A percentile compares a stretch with the other conserved stretches of the same genome.
phyloP scores from a whole-genome alignment of 2,888 invertebrate genomes.

The Tuta absoluta region DNA sequence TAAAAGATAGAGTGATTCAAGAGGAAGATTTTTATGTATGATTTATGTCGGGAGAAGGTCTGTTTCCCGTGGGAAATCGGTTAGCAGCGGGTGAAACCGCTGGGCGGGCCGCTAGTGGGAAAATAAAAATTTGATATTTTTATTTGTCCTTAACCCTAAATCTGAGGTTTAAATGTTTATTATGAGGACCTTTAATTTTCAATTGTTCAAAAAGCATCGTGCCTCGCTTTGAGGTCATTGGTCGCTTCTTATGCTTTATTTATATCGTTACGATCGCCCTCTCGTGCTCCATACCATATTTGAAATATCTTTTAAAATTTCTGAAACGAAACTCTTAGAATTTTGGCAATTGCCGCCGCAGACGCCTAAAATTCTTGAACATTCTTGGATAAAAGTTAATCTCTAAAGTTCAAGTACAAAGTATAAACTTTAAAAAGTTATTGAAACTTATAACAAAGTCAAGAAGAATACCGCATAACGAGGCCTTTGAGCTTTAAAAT shows the following conservation, averaged over 20 bases:
- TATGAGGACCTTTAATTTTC: background rate
- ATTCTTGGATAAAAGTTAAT: constrained; percentile 2
- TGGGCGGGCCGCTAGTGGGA: too few species aligned
- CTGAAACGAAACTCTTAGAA: background rate
- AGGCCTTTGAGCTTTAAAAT: background rate
- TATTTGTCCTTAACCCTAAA: background rate
- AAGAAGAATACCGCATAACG: background rate
- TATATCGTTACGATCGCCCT: background rate
- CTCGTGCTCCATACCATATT: background rate
- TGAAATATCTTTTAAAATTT: background rate
- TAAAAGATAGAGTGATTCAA: too few species aligned
- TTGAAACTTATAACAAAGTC: background rate
- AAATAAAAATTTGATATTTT: background rate
- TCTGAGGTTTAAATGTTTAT: background rate
- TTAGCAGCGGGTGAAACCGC: too few species aligned
- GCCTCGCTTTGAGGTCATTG: background rate
- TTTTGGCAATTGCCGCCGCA: background rate
- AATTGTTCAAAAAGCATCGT: background rate
- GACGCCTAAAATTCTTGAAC: background rate
- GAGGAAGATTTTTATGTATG: too few species aligned
- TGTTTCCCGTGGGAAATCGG: too few species aligned
- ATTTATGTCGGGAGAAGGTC: too few species aligned
- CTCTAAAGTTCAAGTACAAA: background rate
- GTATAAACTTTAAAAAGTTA: background rate
- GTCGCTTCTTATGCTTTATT: background rate